Evolutionary conservation across 2,797 vertebrate species (phyloP).

Genomic region (Phataginus tricuspis): DNA sequence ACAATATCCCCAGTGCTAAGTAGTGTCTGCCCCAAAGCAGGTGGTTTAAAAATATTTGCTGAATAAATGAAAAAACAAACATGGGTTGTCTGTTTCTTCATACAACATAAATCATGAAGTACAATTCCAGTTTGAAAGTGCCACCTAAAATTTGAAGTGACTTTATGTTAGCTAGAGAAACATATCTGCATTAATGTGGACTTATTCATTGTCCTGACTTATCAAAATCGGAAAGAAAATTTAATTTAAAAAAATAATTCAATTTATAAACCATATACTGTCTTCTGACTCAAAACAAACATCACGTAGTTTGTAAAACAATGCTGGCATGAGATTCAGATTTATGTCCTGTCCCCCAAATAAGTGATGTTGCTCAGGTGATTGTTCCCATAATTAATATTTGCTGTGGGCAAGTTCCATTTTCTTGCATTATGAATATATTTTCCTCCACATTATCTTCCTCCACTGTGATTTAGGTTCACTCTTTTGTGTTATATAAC

Average conservation of each 20-base stretch:
- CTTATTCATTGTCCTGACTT: not conserved
- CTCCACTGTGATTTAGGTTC: not conserved
- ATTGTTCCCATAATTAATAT: conserved; percentile 57
- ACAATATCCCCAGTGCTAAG: not conserved
- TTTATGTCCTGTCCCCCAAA: conserved; percentile 28
- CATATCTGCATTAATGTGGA: not conserved
- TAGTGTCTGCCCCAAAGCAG: not conserved
- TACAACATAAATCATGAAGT: not conserved
- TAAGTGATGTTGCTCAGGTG: not conserved
- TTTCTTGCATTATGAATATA: not conserved
- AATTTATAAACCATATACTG: conserved; percentile 22
- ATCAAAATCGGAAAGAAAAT: conserved; percentile 45
- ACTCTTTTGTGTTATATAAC: conserved; percentile 36
- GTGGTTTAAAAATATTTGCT: not conserved
- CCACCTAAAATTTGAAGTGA: not conserved
- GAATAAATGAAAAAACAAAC: conserved; percentile 3
- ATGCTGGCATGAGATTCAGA: conserved; percentile 41
- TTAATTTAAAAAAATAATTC: conserved; percentile 50
- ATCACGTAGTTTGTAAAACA: conserved; percentile 42
- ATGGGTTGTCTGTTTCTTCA: not conserved
- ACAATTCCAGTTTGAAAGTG: not conserved
- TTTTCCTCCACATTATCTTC: conserved; percentile 12
- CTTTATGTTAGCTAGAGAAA: conserved; percentile 24
- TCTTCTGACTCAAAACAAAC: conserved; percentile 46
- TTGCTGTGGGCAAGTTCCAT: not conserved